These are phyloP conservation scores for Drosophila percnosoma DNA, from an alignment of 2,888 invertebrate genomes.

Conservation along the genomic window DNA sequence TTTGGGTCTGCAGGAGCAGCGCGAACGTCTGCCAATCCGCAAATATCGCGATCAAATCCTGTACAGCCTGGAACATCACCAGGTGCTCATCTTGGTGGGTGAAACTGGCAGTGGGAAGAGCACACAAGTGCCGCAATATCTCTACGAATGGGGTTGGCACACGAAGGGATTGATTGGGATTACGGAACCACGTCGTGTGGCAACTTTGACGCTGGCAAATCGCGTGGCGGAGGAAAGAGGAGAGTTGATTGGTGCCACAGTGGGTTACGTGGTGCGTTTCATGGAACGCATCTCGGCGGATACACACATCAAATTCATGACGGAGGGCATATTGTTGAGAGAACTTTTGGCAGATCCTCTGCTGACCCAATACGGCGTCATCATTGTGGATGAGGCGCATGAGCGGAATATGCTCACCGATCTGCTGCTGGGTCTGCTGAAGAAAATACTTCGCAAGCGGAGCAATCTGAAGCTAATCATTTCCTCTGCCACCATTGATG, in stretches of 20 bases:
- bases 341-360: conserved; percentile 98
- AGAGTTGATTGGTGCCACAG: conserved; percentile 89
- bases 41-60: conserved; percentile 94
- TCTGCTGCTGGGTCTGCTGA: conserved; percentile 95
- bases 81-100: conserved; percentile 94
- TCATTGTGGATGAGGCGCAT: conserved; percentile 98
- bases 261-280: conserved; percentile 95
- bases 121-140: conserved; percentile 88
- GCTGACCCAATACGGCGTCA: conserved; percentile 93
- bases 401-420: conserved; percentile 97
- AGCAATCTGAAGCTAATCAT: conserved; percentile 93
- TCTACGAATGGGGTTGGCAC: conserved; percentile 94
- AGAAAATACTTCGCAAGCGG: conserved; percentile 95
- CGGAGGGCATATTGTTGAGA: conserved; percentile 96
- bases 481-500: conserved; percentile 98
- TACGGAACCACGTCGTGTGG: conserved; percentile 96
- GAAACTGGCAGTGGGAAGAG: conserved; percentile 96
- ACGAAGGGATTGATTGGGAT: conserved; percentile 92
- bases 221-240: conserved; percentile 96
- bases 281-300: conserved; percentile 87
- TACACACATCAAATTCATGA: conserved; percentile 95
- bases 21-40: conserved; percentile 94
- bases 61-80: conserved; percentile 95
- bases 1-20: conserved; percentile 92
- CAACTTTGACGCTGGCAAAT: conserved; percentile 94